A percentile compares a stretch with the other conserved stretches of the same genome.
Conservation (phyloP, 2,888 invertebrate genomes). For the Tryphoninae sp. region DNA sequence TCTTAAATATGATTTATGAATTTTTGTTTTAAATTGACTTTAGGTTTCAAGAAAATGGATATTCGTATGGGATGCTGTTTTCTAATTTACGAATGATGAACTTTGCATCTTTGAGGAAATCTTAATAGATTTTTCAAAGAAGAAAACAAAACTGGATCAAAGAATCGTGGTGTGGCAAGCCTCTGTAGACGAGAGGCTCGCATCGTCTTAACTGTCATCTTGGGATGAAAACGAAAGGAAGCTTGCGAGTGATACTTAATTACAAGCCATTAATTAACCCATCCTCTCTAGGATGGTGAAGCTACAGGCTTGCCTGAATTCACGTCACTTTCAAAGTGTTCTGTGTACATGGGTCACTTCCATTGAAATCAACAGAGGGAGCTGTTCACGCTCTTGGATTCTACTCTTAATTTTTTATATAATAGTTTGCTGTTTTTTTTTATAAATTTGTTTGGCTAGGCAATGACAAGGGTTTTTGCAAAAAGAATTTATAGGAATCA, state of each 20-base stretch:
- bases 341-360: constrained; percentile 8
- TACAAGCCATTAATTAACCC: constrained; percentile 62
- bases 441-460: too few relatives aligned
- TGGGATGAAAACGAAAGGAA: constrained; percentile 28
- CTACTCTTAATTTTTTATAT: too few relatives aligned
- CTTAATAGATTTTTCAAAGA: background rate
- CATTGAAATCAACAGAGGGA: constrained; percentile 20
- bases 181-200: background rate
- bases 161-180: background rate
- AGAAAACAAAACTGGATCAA: background rate
- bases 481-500: too few relatives aligned
- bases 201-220: constrained; percentile 20
- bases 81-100: too few relatives aligned
- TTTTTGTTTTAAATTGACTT: too few relatives aligned
- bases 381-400: background rate
- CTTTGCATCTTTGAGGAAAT: too few relatives aligned
- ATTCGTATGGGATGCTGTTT: too few relatives aligned
- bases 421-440: too few relatives aligned
- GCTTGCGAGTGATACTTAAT: constrained; percentile 63
- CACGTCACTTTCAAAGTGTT: constrained; percentile 34
- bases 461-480: too few relatives aligned
- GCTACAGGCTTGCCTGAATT: constrained; percentile 16
- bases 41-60: too few relatives aligned
- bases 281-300: constrained; percentile 42
- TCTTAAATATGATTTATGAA: too few relatives aligned